Base-by-base conservation (phyloP, 2,797 vertebrate genomes). In the Zenarchopterus dispar region DNA sequence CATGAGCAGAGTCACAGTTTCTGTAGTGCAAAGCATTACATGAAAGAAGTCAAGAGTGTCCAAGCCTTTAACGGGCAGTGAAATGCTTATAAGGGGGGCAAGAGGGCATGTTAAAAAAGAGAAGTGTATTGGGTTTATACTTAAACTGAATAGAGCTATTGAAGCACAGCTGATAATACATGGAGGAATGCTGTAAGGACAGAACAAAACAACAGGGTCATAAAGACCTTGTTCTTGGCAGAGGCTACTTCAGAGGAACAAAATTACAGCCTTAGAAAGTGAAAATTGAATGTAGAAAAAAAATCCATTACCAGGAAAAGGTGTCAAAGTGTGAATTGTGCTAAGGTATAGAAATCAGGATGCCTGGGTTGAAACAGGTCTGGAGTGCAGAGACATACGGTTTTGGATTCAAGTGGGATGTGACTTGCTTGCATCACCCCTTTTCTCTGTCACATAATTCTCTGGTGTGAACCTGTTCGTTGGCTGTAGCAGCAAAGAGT, bases 131-230 rank as follows among this genome's bases (percentile, higher is more conserved):
- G n/a, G 26, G 50, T 58, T 28, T 67, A 6, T 52, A 62, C 45
- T 58, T 51, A 2, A 65, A 43, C 48, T 21, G 54, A 73, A 66
- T 55, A 31, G 21, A 36, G n/a, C 56, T 55, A 22, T 75, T 62
- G 13, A 70, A 65, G 57, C 46, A 43, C 26, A 54, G 15, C 31
- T 49, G 70, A 75, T 70, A 60, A 79, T 48, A 63, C 50, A 62
- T 42, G 51, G 57, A 68, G 61, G 44, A 62, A 57, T 46, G 43
- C 33, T 81, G 62, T 42, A 63, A 53, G 55, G 28, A 57, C 56
- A 64, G 55, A 71, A 73, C 67, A 73, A 59, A 80, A 76, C 73
- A 80, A 57, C 66, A 62, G 66, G 69, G 54, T 75, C 73, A 69
- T 28, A 31, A n/a, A 61, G 62, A 33, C 51, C 52, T 62, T 9